These are phyloP conservation scores for Nomada fucata DNA, from an alignment of 2,888 invertebrate genomes.

Conservation along the genomic window DNA sequence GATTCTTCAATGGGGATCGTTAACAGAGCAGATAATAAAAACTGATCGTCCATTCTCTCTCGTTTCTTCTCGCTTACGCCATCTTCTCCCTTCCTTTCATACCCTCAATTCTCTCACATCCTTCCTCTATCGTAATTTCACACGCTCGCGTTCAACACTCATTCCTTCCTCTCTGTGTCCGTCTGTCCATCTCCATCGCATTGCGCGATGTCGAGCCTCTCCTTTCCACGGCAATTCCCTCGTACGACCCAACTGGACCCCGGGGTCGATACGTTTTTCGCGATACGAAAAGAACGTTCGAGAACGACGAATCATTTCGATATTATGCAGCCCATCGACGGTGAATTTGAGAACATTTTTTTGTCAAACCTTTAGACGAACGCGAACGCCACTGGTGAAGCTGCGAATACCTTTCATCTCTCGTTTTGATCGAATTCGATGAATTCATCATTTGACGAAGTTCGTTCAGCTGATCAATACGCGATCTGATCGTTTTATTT, in stretches of 20 bases:
- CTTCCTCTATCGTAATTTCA: slow-evolving; percentile 14
- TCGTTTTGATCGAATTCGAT: too few species aligned
- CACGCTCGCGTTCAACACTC: slow-evolving; percentile 36
- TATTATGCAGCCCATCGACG: too few species aligned
- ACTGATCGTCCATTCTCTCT: slow-evolving; percentile 10
- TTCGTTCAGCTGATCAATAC: too few species aligned
- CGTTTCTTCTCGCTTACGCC: slow-evolving; percentile 22
- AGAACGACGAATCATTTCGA: too few species aligned
- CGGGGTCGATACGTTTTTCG: slow-evolving; percentile 5
- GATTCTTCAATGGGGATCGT: slow-evolving; percentile 22
- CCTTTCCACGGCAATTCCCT: not conserved
- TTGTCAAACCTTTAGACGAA: too few species aligned
- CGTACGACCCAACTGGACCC: slow-evolving; percentile 3
- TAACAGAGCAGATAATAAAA: slow-evolving; percentile 37
- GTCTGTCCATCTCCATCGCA: slow-evolving; percentile 75
- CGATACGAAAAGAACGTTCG: slow-evolving; percentile 1
- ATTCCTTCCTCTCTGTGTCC: slow-evolving; percentile 67
- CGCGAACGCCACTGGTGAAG: too few species aligned
- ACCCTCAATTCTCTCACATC: not conserved
- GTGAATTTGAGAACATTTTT: too few species aligned
- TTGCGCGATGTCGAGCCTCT: slow-evolving; percentile 41
- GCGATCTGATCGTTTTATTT: too few species aligned
- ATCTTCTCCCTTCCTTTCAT: slow-evolving; percentile 34
- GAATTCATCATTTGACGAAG: too few species aligned
- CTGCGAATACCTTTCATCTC: too few species aligned